Base-by-base conservation (phyloP, 2,888 invertebrate species). In the Auanema freiburgensis region DNA sequence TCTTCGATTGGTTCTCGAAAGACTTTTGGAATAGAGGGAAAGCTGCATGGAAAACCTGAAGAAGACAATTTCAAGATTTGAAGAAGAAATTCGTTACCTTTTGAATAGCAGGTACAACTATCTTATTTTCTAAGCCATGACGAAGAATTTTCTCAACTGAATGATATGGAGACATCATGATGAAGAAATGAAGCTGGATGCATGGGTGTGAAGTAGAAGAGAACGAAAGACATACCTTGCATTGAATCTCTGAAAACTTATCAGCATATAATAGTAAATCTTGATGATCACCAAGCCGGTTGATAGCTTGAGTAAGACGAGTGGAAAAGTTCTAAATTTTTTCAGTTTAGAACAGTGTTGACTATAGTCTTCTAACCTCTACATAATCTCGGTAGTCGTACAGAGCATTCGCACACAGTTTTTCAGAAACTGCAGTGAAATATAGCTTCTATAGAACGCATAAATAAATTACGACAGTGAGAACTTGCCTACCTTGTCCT, bases 91-190 rank as follows among this genome's bases (percentile, higher is more conserved):
- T n/a, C n/a, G n/a, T n/a, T 46, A 60, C 60, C 43, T 60, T 54
- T n/a, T 54, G 23, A 4, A 60, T 55, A 11, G 46, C 55, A 11
- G 60, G 60, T 0, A 44, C 44, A 16, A 43, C 53, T 10, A 25
- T 11, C 25, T 60, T 60, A 24, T 53, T 44, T n/a, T 54, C 44
- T 4, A 60, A 2, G 18, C 60, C 53, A 18, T 44, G 53, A 10
- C 12, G 21, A 18, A 60, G 25, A 2, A 60, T 18, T 5, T 21
- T 14, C 12, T 60, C 33, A 6, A 60, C 21, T 12, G 60, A 33
- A 16, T 46, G 40, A n/a, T 54, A 46, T 2, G 60, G 60, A 8
- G 60, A 16, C 12, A 57, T 23, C 23, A 57, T n/a, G 16, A 57
- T 12, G 25, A 49, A 42, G 25, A 46, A 21, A n/a, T 21, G 46